Conservation (phyloP, 2,113 vertebrate genomes). For the Stictonetta naevosa region DNA sequence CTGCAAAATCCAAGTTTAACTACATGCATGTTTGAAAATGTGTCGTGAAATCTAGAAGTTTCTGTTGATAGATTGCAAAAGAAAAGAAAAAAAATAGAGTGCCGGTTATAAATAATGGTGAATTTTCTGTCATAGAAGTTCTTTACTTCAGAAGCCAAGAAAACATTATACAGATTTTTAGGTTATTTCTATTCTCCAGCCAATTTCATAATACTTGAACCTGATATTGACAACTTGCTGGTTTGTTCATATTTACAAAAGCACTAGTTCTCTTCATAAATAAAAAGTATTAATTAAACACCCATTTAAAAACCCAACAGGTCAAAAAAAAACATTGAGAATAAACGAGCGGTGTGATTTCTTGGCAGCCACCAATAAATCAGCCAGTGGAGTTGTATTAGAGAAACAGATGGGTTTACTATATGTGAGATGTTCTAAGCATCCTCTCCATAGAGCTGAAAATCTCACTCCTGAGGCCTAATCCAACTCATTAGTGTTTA, state of each 20-base stretch:
- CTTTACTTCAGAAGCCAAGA: background rate
- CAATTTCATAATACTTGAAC: background rate
- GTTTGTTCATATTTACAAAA: background rate
- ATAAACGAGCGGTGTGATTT: background rate
- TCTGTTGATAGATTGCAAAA: background rate
- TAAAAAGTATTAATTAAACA: background rate
- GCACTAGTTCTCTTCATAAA: background rate
- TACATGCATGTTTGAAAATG: background rate
- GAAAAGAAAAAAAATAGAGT: background rate
- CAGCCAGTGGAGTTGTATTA: background rate
- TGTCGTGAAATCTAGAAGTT: background rate
- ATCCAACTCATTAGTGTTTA: background rate
- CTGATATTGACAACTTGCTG: background rate
- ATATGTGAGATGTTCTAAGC: background rate
- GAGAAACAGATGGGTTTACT: background rate
- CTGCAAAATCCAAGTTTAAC: background rate
- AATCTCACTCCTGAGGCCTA: background rate
- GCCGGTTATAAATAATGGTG: background rate
- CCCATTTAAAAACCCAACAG: background rate
- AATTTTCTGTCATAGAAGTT: background rate
- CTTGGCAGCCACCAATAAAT: background rate
- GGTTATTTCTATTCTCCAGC: background rate
- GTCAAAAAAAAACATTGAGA: background rate
- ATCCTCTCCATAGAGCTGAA: background rate
- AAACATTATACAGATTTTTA: background rate